Base-by-base conservation (phyloP, 2,797 vertebrate genomes). In the Etheostoma perlongum region DNA sequence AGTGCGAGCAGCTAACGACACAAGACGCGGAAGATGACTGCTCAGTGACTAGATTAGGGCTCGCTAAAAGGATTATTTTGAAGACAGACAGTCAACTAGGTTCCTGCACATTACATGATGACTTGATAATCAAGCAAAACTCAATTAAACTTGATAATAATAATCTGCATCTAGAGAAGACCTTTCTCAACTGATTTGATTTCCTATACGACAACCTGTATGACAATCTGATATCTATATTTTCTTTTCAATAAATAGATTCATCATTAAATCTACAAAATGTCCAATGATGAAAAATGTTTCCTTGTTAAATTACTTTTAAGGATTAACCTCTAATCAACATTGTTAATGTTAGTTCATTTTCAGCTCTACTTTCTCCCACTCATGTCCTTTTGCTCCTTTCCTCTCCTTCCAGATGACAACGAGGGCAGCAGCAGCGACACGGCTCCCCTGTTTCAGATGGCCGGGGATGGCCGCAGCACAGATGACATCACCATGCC, bases 401-500 rank as follows among this genome's bases (percentile, higher is more conserved):
- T 13, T 36, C 36, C 25, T 54, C 27, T 59, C 40, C 69, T 79
- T 85, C 30, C 83, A 99, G 98, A 99, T 84, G 98, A 99, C 94
- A 99, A 99, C 0, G 97, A 98, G 72, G 98, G 97, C 85, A 99
- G 98, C 95, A 99, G 98, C 89, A 99, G 98, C 54, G 98, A 99
- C 90, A 99, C 98, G 0, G 98, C 98, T 4, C 98, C 98, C 14
- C 96, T 99, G 58, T 99, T 99, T 95, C 98, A 99, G 94, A 99
- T 99, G 98, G 98, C 98, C 0, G 98, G 98, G 2, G 98, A 99
- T 11, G 98, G 98, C 2, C 97, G 97, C 89, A 98, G 93, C 85
- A 99, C 98, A 0, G 98, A 99, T 0, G 98, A 99, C 79, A 91
- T 99, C 91, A 96, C 95, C 21, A 92, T 99, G 84, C 97, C 98